Evolutionary conservation across 2,888 invertebrate genomes (phyloP).

Genomic region (Hypomecis punctinalis): DNA sequence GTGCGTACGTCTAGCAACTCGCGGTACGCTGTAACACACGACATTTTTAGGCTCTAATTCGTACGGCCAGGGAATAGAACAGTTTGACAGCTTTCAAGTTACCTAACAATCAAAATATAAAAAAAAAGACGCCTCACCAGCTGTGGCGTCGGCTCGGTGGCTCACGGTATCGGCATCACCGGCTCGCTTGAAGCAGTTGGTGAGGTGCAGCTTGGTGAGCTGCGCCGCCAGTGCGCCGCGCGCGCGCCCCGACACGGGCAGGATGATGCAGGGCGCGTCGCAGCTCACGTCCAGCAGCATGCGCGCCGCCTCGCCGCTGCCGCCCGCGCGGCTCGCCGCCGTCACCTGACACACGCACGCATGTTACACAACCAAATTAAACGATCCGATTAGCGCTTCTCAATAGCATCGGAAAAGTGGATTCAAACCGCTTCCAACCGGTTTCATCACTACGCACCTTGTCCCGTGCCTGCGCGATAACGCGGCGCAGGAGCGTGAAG

Average conservation of each 20-base stretch:
- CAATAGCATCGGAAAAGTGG: no score
- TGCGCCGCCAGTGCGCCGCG: constrained; percentile 92
- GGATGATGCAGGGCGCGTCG: constrained; percentile 91
- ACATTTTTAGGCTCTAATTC: no score
- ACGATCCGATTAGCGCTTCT: no score
- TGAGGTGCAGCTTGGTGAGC: constrained; percentile 90
- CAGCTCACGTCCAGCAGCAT: constrained; percentile 63
- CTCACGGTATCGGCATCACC: constrained; percentile 84
- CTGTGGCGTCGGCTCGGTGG: constrained; percentile 65
- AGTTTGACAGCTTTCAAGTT: no score
- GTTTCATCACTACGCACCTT: constrained; percentile 63
- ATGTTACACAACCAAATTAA: no score
- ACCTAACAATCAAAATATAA: no score
- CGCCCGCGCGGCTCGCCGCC: constrained; percentile 53
- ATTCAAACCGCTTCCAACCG: no score
- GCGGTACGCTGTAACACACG: constrained; percentile 47
- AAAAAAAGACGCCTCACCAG: no score
- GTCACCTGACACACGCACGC: constrained; percentile 44
- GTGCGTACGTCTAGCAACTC: constrained; percentile 90
- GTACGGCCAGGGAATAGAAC: no score
- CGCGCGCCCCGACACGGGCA: constrained; percentile 93
- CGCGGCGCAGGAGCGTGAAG: constrained; percentile 93
- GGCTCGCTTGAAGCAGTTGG: constrained; percentile 90
- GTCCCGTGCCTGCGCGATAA: constrained; percentile 88
- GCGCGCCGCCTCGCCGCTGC: constrained; percentile 75